These are phyloP conservation scores for Chrysomela aeneicollis DNA, from an alignment of 2,888 invertebrate species.

Conservation along the genomic window DNA sequence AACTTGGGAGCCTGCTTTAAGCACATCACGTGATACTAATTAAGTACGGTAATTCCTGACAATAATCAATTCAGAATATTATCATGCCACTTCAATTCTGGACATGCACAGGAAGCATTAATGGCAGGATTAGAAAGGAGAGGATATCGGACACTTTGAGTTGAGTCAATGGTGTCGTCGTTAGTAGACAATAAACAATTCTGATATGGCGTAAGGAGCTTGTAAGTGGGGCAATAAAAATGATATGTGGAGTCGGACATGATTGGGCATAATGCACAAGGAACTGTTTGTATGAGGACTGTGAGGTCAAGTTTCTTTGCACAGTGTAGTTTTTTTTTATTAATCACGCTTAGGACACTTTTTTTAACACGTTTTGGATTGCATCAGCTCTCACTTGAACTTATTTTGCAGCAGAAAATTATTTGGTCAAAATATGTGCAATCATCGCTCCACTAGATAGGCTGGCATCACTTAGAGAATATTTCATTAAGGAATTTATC, in stretches of 20 bases:
- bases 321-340: too few species aligned
- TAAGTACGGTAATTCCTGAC: background rate
- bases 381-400: too few species aligned
- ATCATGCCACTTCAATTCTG: background rate
- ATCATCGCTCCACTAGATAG: too few species aligned
- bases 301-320: too few species aligned
- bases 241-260: slow-evolving; percentile 9
- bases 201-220: slow-evolving; percentile 28
- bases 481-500: too few species aligned
- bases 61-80: background rate
- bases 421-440: too few species aligned
- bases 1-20: too few species aligned
- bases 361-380: too few species aligned
- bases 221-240: slow-evolving; percentile 30
- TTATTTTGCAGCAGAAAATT: too few species aligned
- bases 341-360: too few species aligned
- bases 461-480: too few species aligned
- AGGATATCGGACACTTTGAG: slow-evolving; percentile 9
- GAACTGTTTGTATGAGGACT: background rate
- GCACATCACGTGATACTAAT: background rate
- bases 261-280: slow-evolving; percentile 13
- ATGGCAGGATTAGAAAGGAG: background rate
- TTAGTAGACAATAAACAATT: slow-evolving; percentile 34
- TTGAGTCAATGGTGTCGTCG: slow-evolving; percentile 11
- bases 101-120: background rate